These are phyloP conservation scores for Prorops nasuta DNA, from an alignment of 1,140 invertebrate species.

Conservation along the genomic window DNA sequence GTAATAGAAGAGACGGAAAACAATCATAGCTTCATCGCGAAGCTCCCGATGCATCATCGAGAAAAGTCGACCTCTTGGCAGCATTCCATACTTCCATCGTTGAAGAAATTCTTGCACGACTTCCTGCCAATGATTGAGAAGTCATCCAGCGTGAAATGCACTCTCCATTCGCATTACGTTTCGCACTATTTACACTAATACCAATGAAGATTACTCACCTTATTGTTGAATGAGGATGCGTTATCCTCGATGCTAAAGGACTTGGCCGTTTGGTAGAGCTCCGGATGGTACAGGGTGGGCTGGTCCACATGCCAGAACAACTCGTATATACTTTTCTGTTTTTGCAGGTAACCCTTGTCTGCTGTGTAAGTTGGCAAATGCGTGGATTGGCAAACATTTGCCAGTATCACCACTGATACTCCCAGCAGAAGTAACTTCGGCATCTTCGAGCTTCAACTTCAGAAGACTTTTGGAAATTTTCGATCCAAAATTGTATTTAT, in stretches of 20 bases:
- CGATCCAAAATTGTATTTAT: no score
- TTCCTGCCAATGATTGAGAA: no score
- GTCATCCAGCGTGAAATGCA: no score
- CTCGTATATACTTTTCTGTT: conserved; percentile 62
- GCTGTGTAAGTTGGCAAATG: conserved; percentile 56
- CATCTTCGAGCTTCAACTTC: no score
- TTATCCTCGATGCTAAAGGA: conserved; percentile 58
- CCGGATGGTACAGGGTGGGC: conserved; percentile 51
- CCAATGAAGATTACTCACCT: conserved; percentile 20
- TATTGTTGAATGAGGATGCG: conserved; percentile 47
- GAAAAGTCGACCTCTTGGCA: conserved; percentile 43
- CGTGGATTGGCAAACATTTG: no score
- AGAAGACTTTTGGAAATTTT: no score
- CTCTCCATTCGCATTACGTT: conserved; percentile 18
- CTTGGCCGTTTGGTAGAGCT: conserved; percentile 55
- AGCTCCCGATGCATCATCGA: conserved; percentile 53
- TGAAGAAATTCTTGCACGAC: conserved; percentile 57
- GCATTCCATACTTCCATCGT: conserved; percentile 55
- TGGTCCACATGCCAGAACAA: conserved; percentile 63
- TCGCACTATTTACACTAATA: background rate
- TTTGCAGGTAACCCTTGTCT: conserved; percentile 53
- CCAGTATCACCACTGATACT: no score
- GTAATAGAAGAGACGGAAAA: conserved; percentile 62
- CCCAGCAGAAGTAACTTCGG: no score
- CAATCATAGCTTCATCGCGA: conserved; percentile 57